Evolutionary conservation across 2,888 invertebrate genomes (phyloP).

Genomic region (Drosophila buzzatii): DNA sequence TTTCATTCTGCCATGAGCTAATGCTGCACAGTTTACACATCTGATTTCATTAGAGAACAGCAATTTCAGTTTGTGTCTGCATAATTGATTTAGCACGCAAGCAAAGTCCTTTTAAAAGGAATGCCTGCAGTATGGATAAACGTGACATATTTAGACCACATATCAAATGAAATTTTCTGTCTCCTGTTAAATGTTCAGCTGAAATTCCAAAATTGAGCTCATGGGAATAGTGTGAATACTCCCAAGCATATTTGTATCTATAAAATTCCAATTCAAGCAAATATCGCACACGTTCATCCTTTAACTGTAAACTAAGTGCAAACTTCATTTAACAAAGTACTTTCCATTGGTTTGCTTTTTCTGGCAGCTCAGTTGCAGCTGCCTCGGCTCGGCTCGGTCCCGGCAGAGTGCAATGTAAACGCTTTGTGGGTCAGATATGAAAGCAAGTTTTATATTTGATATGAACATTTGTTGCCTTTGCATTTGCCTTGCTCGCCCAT

Average conservation of each 20-base stretch:
- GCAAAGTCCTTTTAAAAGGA: neutral
- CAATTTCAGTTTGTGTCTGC: constrained; percentile 37
- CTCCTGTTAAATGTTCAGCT: neutral
- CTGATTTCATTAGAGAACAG: constrained; percentile 37
- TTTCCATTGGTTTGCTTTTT: constrained; percentile 42
- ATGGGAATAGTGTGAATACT: neutral
- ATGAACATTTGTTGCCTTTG: constrained; percentile 41
- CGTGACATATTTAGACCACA: constrained; percentile 15
- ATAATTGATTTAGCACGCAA: constrained; percentile 47
- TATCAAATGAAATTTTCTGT: neutral
- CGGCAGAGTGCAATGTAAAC: constrained; percentile 7
- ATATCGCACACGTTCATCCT: constrained; percentile 41
- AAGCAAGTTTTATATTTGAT: constrained; percentile 34
- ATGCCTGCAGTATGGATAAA: neutral
- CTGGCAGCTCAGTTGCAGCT: constrained; percentile 16
- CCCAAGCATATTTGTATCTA: neutral
- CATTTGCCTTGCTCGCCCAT: constrained; percentile 40
- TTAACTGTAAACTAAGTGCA: constrained; percentile 39
- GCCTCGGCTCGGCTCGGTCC: neutral
- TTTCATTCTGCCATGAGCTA: constrained; percentile 26
- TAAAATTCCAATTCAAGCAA: neutral
- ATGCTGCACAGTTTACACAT: constrained; percentile 18
- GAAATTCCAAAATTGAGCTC: neutral
- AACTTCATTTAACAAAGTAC: constrained; percentile 34
- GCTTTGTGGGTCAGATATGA: constrained; percentile 63